Percentiles rank a stretch among this genome's conserved stretches.
These are phyloP conservation scores for Diorhabda carinulata DNA, from an alignment of 1,140 invertebrate genomes.

Conservation along the genomic window DNA sequence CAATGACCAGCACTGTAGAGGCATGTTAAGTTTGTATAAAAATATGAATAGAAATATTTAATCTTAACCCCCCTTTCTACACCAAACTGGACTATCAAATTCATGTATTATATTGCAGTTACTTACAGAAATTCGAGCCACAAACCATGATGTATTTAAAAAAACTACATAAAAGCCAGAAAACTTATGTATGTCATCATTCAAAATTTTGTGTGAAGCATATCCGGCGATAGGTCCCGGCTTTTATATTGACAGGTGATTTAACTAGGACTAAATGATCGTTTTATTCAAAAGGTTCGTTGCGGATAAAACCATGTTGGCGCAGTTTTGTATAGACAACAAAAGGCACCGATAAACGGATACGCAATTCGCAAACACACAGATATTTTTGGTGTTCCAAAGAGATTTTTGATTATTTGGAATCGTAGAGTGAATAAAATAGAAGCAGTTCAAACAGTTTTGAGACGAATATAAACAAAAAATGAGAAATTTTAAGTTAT, in stretches of 20 bases:
- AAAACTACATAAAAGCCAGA: too few relatives aligned
- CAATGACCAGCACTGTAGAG: too few relatives aligned
- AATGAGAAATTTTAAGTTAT: too few relatives aligned
- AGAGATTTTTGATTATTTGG: background rate
- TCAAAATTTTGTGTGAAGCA: background rate
- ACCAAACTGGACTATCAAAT: too few relatives aligned
- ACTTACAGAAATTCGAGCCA: too few relatives aligned
- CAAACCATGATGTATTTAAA: too few relatives aligned
- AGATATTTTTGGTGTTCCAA: background rate
- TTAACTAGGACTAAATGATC: background rate
- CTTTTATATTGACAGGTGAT: constrained; percentile 2
- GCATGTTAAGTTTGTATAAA: too few relatives aligned
- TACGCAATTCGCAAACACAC: background rate
- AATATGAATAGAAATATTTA: too few relatives aligned
- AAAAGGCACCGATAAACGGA: background rate
- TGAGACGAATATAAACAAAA: too few relatives aligned
- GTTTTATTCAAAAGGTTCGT: background rate
- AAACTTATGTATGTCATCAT: background rate
- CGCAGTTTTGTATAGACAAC: background rate
- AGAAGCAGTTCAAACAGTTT: too few relatives aligned
- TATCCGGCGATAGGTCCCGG: background rate
- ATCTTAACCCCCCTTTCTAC: too few relatives aligned
- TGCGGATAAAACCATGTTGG: background rate
- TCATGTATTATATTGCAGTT: too few relatives aligned
- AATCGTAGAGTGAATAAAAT: background rate